Evolutionary conservation across 2,797 vertebrate genomes (phyloP).

Genomic region (Hafferia zeledoni): DNA sequence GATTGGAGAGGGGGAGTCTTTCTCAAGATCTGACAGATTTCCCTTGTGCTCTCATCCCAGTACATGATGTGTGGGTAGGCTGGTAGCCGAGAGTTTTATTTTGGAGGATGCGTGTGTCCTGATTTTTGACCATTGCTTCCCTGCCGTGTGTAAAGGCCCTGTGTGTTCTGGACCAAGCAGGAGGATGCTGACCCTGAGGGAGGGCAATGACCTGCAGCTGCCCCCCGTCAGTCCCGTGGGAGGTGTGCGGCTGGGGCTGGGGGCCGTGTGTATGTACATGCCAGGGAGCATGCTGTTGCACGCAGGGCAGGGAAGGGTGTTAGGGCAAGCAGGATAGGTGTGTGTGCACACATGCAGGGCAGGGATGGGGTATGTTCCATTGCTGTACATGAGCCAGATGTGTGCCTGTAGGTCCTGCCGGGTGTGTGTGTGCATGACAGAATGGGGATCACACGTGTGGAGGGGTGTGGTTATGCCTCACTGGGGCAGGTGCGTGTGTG

Average conservation of each 20-base stretch:
- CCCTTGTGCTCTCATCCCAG: not conserved
- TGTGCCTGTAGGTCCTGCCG: not conserved
- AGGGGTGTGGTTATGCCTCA: not conserved
- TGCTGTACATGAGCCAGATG: not conserved
- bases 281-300: not conserved
- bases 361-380: not conserved
- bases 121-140: not conserved
- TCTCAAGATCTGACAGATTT: not conserved
- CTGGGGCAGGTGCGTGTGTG: not conserved
- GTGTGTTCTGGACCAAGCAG: not conserved
- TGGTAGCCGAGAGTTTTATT: not conserved
- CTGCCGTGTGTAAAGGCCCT: accelerated
- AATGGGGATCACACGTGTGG: not conserved
- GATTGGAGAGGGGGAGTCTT: not conserved
- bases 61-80: accelerated
- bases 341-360: too few relatives aligned
- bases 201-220: not conserved
- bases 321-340: not conserved
- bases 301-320: accelerated
- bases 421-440: accelerated
- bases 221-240: accelerated
- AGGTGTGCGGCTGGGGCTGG: not conserved
- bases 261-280: accelerated
- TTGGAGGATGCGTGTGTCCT: accelerated
- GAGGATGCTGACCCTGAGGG: not conserved